Evolutionary conservation across 37 sponge, comb jelly and placozoan species (phyloP), one percentile per base, ranked within the genome.

Genomic region (Agelas oroides): DNA sequence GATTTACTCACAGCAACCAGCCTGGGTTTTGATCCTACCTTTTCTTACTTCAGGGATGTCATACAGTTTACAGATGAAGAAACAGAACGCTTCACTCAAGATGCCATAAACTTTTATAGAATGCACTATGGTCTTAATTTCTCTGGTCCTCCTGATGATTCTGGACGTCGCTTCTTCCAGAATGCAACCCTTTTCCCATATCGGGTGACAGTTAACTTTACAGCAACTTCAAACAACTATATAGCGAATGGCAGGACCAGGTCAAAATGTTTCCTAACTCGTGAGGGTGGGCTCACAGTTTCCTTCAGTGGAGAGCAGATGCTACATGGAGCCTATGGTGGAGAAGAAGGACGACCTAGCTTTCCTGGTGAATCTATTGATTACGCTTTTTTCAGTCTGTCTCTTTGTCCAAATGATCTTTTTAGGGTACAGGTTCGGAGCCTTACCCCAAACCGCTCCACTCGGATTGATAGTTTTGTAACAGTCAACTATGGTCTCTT

Each of bases 261-360:
- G 25, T 61, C 63, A 25, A 61, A n/a, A n/a, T 61, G 63, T 11
- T 61, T 27, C 27, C 12, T n/a, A 61, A 11, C 11, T 11, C 25
- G 27, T 61, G 63, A 61, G 25, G 63, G 63, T 27, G 63, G 63
- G 11, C n/a, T 61, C 5, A n/a, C n/a, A 6, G 63, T 61, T 61
- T 27, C 25, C 27, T 61, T 61, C 63, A 27, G 25, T 61, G 63
- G 63, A n/a, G 12, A 61, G 27, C 63, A 61, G 63, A 61, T 25
- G n/a, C 63, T 61, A 11, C 11, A 61, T 61, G 63, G 63, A n/a
- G 2, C 63, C 11, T 61, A 61, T 61, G 63, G 63, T 61, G 63
- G 63, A 61, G 27, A 25, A 27, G 12, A 61, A 25, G 63, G 63
- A n/a, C n/a, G 2, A 11, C n/a, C 63, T 6, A 25, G n/a, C 27